Evolutionary conservation across 2,113 vertebrate species (phyloP).

Genomic region (Spizaetus ornatus): DNA sequence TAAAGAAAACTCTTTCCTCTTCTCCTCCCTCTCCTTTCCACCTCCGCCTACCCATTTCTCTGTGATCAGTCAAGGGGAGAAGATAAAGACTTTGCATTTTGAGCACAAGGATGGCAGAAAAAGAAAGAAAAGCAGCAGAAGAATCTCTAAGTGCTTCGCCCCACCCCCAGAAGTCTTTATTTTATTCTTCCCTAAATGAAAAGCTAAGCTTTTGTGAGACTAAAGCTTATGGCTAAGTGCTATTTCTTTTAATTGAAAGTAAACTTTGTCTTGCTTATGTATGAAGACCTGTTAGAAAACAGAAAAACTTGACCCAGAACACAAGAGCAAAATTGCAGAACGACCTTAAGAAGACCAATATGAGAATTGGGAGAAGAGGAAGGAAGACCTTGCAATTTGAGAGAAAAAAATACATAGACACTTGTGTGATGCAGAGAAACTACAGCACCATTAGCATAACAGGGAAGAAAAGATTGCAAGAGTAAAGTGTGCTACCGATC

Average conservation of each 20-base stretch:
- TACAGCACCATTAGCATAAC: not conserved
- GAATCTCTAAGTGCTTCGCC: not conserved
- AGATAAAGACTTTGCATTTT: constrained; percentile 37
- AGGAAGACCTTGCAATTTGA: not conserved
- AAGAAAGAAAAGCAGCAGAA: not conserved
- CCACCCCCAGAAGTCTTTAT: not conserved
- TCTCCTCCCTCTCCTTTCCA: not conserved
- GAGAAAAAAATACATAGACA: not conserved
- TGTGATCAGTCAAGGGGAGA: constrained; percentile 38
- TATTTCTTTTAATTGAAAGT: not conserved
- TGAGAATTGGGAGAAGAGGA: not conserved
- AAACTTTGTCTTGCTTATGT: not conserved
- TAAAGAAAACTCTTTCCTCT: not conserved
- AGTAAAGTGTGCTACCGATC: not conserved
- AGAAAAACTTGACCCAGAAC: not conserved
- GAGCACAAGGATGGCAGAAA: not conserved
- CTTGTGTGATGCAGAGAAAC: not conserved
- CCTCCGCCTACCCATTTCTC: not conserved
- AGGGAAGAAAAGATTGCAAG: not conserved
- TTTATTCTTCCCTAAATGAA: not conserved
- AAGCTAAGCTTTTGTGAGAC: not conserved
- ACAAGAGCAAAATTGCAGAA: not conserved
- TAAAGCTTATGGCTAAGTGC: not conserved
- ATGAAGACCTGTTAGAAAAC: not conserved
- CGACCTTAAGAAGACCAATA: not conserved